These are phyloP conservation scores for Standfussiana lucernea DNA, from an alignment of 2,888 invertebrate species.

Conservation along the genomic window DNA sequence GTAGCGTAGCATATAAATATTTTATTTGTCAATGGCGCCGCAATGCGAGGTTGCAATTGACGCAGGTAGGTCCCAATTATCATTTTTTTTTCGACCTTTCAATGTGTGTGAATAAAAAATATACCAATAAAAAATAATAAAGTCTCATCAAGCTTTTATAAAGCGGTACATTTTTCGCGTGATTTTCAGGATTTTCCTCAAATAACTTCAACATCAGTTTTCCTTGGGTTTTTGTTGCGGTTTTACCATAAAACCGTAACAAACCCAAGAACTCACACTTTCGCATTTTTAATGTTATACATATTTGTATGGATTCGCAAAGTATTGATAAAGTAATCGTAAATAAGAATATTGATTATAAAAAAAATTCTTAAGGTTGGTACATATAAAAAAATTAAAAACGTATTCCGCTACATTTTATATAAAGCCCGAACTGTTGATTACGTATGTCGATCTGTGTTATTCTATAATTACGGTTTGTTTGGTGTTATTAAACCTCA, in stretches of 20 bases:
- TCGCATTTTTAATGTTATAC: not conserved
- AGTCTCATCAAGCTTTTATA: not conserved
- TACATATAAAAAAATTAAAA: not conserved
- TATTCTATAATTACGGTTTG: not conserved
- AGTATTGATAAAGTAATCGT: not conserved
- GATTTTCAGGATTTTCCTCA: not conserved
- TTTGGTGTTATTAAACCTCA: not conserved
- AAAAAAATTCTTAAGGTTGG: not conserved
- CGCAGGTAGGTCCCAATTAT: not conserved
- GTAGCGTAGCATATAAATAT: constrained; percentile 5
- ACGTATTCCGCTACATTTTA: not conserved
- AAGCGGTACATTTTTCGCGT: not conserved
- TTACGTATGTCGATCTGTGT: constrained; percentile 1
- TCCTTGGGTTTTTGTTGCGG: not conserved
- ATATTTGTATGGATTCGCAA: not conserved
- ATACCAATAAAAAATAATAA: not conserved
- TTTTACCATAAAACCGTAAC: not conserved
- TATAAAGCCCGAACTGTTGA: constrained; percentile 1
- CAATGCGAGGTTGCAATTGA: constrained; percentile 29
- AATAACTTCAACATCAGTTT: no score
- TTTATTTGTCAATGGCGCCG: not conserved
- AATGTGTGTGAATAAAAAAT: not conserved
- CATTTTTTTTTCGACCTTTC: not conserved
- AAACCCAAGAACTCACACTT: not conserved
- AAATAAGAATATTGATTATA: not conserved